Evolutionary conservation across 1,140 invertebrate species (phyloP).

Genomic region (Pomacea maculata): DNA sequence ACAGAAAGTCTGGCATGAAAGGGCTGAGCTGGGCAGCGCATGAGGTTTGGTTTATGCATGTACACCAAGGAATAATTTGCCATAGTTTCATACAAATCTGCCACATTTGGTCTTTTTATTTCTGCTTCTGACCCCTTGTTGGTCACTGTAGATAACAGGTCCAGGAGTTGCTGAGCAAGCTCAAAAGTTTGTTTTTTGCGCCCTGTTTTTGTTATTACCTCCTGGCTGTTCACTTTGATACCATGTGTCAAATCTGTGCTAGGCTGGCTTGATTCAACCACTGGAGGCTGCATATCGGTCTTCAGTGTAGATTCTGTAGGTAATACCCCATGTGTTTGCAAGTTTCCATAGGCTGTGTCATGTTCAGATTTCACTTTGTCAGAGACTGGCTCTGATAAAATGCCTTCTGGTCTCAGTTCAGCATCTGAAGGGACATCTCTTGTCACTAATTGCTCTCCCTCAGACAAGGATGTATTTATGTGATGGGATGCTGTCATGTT

Average conservation of each 20-base stretch:
- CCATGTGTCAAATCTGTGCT: no score
- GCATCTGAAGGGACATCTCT: not conserved
- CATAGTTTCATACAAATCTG: slow-evolving; percentile 72
- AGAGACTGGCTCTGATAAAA: no score
- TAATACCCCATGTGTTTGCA: no score
- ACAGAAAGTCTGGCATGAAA: slow-evolving; percentile 79
- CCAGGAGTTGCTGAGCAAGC: slow-evolving; percentile 27
- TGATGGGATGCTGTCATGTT: not conserved
- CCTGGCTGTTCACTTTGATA: no score
- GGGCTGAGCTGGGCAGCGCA: slow-evolving; percentile 75
- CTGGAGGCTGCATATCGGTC: no score
- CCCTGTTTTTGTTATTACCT: no score
- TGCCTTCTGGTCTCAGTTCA: no score
- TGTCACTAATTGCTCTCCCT: not conserved
- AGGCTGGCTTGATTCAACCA: no score
- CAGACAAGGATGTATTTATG: slow-evolving; percentile 1
- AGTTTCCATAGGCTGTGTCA: no score
- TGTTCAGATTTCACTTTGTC: no score
- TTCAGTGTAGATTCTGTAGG: no score
- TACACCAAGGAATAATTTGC: slow-evolving; percentile 67
- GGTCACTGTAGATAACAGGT: slow-evolving; percentile 17
- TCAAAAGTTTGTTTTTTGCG: not conserved
- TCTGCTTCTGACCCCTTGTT: slow-evolving; percentile 51
- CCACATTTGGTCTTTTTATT: slow-evolving; percentile 68
- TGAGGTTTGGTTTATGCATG: slow-evolving; percentile 69